Conservation (phyloP, 2,797 vertebrate species). For the Xiphorhynchus erythropygius region DNA sequence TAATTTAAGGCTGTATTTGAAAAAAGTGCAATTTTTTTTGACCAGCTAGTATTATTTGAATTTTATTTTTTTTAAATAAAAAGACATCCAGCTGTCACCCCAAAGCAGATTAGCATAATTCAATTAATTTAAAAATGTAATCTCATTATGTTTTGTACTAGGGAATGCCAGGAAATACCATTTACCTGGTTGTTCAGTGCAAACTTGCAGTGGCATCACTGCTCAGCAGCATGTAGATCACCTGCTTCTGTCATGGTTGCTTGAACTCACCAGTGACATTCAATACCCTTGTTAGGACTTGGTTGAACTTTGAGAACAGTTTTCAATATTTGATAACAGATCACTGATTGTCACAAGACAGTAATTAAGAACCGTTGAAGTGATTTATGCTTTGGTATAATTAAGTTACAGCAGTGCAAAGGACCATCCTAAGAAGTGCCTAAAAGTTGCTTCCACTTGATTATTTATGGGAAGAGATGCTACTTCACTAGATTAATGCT, state of each 20-base stretch:
- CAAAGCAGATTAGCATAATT: neutral
- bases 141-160: neutral
- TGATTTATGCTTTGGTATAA: neutral
- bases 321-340: neutral
- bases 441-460: neutral
- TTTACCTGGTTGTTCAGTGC: neutral
- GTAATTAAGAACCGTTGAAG: neutral
- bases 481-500: neutral
- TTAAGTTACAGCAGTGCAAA: neutral
- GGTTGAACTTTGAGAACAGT: neutral
- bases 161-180: neutral
- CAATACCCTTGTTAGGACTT: neutral
- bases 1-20: neutral
- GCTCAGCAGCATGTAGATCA: neutral
- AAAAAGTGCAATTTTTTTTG: neutral
- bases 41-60: neutral
- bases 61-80: neutral
- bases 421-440: neutral
- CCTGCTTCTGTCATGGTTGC: neutral
- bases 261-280: neutral
- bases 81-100: neutral
- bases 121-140: neutral
- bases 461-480: neutral
- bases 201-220: neutral
- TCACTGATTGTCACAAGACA: neutral